Base-by-base conservation (phyloP, 2,113 vertebrate species). In the Capra hircus region DNA sequence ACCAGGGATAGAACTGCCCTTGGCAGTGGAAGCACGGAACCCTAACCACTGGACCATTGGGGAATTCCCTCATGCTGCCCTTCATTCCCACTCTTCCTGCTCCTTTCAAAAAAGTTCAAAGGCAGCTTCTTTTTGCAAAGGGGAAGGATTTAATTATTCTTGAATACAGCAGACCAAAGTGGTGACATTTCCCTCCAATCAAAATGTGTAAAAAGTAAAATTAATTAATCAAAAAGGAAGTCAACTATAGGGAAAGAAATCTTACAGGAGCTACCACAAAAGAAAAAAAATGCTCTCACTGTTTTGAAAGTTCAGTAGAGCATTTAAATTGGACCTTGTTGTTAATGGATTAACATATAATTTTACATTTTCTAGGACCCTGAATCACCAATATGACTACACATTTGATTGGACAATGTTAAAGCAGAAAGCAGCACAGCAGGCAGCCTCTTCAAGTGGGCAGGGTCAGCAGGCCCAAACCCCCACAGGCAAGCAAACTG, bases 401-500 rank as follows among this genome's bases (percentile, higher is more conserved):
- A 99, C 99, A 78, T 99, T 99, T 97, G 99, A 99, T 99, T 99
- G 99, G 99, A 99, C 99, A 98, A 99, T 99, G 99, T 99, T 99
- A 99, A 99, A 99, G 99, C 99, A 99, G 99, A 99, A 99, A 99
- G 99, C 99, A 98, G 99, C 99, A 98, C 99, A 99, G 98, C 99
- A 99, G 99, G 99, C 99, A 96, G 99, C 99, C 98, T 99, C 99
- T 98, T 99, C 99, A 98, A 99, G 99, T 99, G 99, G 99, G 99
- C 99, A 99, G 99, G 99, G 99, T 99, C 99, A 99, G 98, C 99
- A 99, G 99, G 99, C 99, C 99, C 99, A 99, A 99, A 99, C 99
- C 99, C 99, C 99, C 99, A 99, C 99, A 99, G 99, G 99, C 99
- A 99, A 99, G 99, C 99, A 99, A 99, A 99, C 99, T 99, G 99